A percentile compares a stretch with the other conserved stretches of the same genome.
phyloP scores from a whole-genome alignment of 2,113 vertebrate genomes.

The Rhizomys pruinosus region DNA sequence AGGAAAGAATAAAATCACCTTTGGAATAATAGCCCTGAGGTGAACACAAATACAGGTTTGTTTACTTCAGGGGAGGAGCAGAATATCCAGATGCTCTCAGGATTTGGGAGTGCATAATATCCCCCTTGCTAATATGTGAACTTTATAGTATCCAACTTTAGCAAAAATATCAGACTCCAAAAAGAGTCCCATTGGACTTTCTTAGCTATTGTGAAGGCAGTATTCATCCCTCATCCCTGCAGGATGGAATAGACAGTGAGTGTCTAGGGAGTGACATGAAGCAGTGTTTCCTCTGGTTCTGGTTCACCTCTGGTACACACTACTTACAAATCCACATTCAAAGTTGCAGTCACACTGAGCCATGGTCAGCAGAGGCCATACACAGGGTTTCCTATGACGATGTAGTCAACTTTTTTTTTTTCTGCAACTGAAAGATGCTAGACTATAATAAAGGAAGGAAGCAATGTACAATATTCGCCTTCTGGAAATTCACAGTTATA shows the following conservation, averaged over 20 bases:
- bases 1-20: neutral
- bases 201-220: neutral
- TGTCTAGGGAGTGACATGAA: neutral
- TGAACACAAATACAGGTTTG: neutral
- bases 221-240: neutral
- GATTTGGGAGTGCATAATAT: slow-evolving; percentile 9
- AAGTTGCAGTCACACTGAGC: neutral
- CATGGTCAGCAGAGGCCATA: neutral
- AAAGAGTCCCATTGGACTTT: slow-evolving; percentile 12
- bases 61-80: slow-evolving; percentile 19
- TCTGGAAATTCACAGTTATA: neutral
- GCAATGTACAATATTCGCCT: neutral
- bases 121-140: neutral
- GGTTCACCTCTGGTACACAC: neutral
- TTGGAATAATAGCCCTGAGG: neutral
- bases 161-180: slow-evolving; percentile 27
- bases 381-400: neutral
- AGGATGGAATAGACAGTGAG: neutral
- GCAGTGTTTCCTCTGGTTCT: neutral
- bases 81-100: neutral
- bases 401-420: neutral
- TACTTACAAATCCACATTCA: neutral
- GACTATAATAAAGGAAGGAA: neutral
- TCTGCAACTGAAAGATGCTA: neutral
- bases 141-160: neutral